phyloP scores from a whole-genome alignment of 1,140 invertebrate species.

The Orchestia grillus region DNA sequence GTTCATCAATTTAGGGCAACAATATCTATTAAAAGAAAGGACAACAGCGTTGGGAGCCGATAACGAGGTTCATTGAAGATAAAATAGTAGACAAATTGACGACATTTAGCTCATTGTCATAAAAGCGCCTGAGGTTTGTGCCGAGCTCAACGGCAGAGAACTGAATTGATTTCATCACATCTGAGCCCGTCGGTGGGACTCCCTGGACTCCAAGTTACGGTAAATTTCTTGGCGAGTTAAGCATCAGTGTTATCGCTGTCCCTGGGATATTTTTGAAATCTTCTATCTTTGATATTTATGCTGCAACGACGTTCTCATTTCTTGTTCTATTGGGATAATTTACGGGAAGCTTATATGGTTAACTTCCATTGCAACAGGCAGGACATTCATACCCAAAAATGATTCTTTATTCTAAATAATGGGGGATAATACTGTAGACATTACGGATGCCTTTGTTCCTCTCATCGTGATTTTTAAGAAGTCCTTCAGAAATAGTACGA shows the following conservation, averaged over 20 bases:
- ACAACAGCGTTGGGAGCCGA: neutral
- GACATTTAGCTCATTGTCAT: conserved; percentile 1
- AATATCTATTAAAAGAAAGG: conserved; percentile 32
- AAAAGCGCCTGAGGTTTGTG: neutral
- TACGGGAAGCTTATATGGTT: neutral
- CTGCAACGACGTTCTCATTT: neutral
- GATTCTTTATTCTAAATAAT: neutral
- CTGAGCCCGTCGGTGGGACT: neutral
- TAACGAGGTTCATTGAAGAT: neutral
- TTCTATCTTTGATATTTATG: neutral
- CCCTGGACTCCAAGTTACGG: neutral
- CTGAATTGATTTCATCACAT: neutral
- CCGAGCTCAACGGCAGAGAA: neutral
- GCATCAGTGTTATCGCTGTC: neutral
- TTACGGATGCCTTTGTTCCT: neutral
- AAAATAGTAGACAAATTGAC: neutral
- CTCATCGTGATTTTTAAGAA: neutral
- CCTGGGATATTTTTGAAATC: neutral
- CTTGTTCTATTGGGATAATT: too few species aligned
- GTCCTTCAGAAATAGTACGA: neutral
- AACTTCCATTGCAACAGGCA: neutral
- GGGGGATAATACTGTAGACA: neutral
- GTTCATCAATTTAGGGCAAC: conserved; percentile 20
- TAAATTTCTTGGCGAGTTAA: neutral
- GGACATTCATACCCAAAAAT: neutral